phyloP scores from a whole-genome alignment of 2,113 vertebrate species.

The Dendropsophus ebraccatus region DNA sequence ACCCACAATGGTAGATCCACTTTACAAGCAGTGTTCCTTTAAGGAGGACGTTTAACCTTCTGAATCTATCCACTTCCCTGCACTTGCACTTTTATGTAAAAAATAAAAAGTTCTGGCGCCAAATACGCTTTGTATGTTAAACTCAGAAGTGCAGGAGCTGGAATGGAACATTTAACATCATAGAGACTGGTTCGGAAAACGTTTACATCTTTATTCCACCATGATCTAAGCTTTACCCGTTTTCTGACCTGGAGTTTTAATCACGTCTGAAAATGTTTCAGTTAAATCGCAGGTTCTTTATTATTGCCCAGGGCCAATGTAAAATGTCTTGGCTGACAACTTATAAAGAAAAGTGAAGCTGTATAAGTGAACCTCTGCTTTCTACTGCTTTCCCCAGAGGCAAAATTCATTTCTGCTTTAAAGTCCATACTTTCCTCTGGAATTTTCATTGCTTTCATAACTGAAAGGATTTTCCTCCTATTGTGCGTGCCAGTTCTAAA shows the following conservation, averaged over 20 bases:
- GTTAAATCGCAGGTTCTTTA: constrained; percentile 56
- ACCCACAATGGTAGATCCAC: neutral
- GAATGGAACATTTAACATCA: constrained; percentile 37
- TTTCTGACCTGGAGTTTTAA: constrained; percentile 49
- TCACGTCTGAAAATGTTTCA: constrained; percentile 60
- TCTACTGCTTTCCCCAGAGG: constrained; percentile 58
- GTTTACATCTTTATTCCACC: constrained; percentile 40
- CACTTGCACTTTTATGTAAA: constrained; percentile 4
- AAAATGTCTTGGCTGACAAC: constrained; percentile 59
- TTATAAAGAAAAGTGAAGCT: constrained; percentile 53
- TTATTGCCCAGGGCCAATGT: constrained; percentile 60
- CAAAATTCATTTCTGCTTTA: constrained; percentile 59
- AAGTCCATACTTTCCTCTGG: constrained; percentile 52
- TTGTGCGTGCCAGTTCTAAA: constrained; percentile 53
- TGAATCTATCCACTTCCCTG: neutral
- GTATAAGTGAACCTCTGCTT: constrained; percentile 51
- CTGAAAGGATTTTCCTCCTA: constrained; percentile 58
- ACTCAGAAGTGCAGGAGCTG: constrained; percentile 30
- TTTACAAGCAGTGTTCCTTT: neutral
- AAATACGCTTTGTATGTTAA: neutral
- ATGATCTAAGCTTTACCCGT: constrained; percentile 48
- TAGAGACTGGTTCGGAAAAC: constrained; percentile 30
- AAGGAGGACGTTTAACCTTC: neutral
- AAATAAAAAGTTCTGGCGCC: neutral
- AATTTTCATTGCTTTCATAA: constrained; percentile 27